A percentile compares a stretch with the other conserved stretches of the same genome.
These are phyloP conservation scores for Chymomyza caudatula DNA, from an alignment of 2,888 invertebrate genomes.

Conservation along the genomic window DNA sequence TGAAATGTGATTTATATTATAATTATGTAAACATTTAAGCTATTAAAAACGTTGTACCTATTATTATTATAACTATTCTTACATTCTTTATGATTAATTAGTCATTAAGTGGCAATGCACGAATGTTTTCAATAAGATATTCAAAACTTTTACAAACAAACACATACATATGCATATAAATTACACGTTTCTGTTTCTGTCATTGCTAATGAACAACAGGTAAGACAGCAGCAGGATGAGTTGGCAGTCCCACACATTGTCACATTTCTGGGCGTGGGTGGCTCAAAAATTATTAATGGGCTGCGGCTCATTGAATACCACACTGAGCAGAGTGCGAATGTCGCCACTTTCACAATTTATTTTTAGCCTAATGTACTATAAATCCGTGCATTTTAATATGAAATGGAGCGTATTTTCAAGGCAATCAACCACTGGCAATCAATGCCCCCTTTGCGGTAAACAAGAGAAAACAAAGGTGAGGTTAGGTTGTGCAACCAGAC, in stretches of 20 bases:
- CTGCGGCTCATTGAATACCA: background rate
- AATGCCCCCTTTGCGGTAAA: background rate
- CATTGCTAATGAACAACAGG: background rate
- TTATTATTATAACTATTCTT: background rate
- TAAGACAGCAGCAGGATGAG: background rate
- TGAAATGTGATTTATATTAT: slow-evolving; percentile 56
- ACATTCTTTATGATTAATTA: slow-evolving; percentile 8
- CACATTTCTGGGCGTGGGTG: background rate
- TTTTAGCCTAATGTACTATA: slow-evolving; percentile 20
- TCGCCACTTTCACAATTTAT: slow-evolving; percentile 5
- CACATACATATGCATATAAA: background rate
- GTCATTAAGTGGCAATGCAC: slow-evolving; percentile 13
- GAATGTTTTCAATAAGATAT: background rate
- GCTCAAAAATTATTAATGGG: background rate
- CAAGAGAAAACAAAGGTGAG: background rate
- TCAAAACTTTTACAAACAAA: background rate
- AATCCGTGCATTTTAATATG: slow-evolving; percentile 13
- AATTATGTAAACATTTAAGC: slow-evolving; percentile 18
- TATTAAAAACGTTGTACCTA: slow-evolving; percentile 21
- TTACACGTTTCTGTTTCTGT: no score
- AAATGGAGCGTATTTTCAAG: slow-evolving; percentile 7
- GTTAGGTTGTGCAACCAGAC: no score
- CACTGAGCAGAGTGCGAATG: background rate
- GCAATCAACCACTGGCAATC: slow-evolving; percentile 30
- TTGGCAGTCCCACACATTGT: background rate